Evolutionary conservation across 2,888 invertebrate species (phyloP).

Genomic region (Leucophora obtusa): DNA sequence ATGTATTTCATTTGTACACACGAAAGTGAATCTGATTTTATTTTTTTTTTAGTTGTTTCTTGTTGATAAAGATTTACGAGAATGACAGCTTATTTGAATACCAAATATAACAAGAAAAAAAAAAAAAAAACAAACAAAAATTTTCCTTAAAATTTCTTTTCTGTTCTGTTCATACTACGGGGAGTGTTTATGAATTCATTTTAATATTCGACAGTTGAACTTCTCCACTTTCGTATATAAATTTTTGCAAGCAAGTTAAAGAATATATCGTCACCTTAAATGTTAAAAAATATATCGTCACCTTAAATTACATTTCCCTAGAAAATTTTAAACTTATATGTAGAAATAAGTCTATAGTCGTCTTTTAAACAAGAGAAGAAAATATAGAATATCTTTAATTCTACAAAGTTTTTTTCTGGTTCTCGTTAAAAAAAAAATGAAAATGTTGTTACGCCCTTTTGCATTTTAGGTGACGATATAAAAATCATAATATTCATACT

Average conservation of each 20-base stretch:
- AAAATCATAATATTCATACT: constrained; percentile 10
- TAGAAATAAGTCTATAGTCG: too few relatives aligned
- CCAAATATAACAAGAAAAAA: neutral
- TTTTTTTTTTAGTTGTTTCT: neutral
- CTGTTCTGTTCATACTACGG: neutral
- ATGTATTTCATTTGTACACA: neutral
- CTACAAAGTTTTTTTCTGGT: too few relatives aligned
- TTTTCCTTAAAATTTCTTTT: neutral
- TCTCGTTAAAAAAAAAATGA: too few relatives aligned
- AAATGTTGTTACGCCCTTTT: too few relatives aligned
- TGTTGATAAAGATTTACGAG: constrained; percentile 37
- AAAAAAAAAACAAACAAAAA: neutral
- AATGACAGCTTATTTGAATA: constrained; percentile 47
- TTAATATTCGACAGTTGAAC: constrained; percentile 14
- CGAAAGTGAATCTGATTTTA: constrained; percentile 33
- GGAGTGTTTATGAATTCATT: constrained; percentile 34
- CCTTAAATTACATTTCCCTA: too few relatives aligned
- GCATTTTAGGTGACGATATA: too few relatives aligned
- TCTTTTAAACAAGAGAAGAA: too few relatives aligned
- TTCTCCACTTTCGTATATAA: neutral
- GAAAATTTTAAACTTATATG: too few relatives aligned
- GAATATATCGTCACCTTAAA: too few relatives aligned
- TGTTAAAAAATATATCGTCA: too few relatives aligned
- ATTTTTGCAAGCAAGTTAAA: neutral
- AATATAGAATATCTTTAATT: too few relatives aligned